A percentile compares a stretch with the other conserved stretches of the same genome.
Conservation (phyloP, 2,888 invertebrate species). For the Hetaerina titia region DNA sequence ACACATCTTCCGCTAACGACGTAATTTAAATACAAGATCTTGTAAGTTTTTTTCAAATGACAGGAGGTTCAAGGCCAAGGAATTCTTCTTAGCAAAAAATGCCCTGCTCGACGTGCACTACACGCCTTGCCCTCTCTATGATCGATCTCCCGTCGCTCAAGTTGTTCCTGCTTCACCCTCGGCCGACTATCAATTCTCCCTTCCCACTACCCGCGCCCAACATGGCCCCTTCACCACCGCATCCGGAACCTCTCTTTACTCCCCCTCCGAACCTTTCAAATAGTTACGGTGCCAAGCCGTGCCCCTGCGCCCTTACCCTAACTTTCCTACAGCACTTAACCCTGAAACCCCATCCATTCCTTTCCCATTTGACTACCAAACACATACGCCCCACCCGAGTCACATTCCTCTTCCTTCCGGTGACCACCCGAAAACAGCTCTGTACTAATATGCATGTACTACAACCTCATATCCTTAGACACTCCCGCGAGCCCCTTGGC, state of each 20-base stretch:
- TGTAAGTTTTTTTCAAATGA: too few species aligned
- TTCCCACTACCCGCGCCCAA: neutral
- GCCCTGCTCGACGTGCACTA: neutral
- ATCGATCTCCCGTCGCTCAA: neutral
- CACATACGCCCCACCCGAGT: neutral
- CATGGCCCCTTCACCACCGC: neutral
- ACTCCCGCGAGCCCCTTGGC: too few species aligned
- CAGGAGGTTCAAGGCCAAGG: too few species aligned
- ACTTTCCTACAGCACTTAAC: neutral
- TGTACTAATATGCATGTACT: too few species aligned
- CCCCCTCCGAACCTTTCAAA: neutral
- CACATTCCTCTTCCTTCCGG: neutral
- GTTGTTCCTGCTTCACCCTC: neutral
- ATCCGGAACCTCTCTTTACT: neutral
- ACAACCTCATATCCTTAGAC: too few species aligned
- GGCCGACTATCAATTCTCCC: neutral
- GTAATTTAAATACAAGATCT: too few species aligned
- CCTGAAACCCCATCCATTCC: neutral
- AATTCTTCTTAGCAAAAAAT: neutral
- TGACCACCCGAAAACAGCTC: too few species aligned
- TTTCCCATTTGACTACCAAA: neutral
- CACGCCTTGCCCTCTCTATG: neutral
- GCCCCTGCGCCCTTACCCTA: neutral
- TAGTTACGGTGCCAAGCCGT: neutral
- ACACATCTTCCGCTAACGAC: too few species aligned